Evolutionary conservation across 1,140 invertebrate species (phyloP).

Genomic region (Bilobella aurantiaca): DNA sequence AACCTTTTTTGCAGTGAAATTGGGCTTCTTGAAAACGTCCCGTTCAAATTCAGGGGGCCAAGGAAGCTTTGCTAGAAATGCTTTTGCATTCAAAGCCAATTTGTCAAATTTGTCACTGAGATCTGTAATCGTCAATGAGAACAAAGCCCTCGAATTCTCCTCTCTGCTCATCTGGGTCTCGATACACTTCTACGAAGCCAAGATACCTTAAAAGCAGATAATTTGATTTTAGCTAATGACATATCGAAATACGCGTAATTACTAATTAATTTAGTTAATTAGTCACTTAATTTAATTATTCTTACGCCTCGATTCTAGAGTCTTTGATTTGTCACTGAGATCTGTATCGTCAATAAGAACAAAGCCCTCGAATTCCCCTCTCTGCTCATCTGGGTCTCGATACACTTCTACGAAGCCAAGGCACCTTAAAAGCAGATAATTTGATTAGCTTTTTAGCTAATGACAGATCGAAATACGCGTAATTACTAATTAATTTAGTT

Average conservation of each 20-base stretch:
- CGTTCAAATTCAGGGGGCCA: conserved; percentile 84
- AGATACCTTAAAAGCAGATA: conserved; percentile 54
- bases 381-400: conserved; percentile 78
- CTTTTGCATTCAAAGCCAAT: conserved; percentile 70
- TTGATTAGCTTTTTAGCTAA: neutral
- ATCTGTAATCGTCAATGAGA: conserved; percentile 83
- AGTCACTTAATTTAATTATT: too few relatives aligned
- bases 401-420: conserved; percentile 94
- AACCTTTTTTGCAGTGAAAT: conserved; percentile 94
- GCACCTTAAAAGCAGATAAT: conserved; percentile 47
- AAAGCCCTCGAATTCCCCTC: conserved; percentile 95
- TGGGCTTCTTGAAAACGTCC: conserved; percentile 78
- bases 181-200: conserved; percentile 89
- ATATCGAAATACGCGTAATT: neutral
- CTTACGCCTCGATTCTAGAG: too few relatives aligned
- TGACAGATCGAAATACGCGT: neutral
- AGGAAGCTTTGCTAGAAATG: conserved; percentile 66
- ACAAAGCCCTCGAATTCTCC: conserved; percentile 97
- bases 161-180: conserved; percentile 80
- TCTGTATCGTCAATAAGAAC: conserved; percentile 91
- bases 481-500: neutral
- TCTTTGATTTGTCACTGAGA: conserved; percentile 89
- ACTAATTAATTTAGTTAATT: neutral
- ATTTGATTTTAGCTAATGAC: neutral
- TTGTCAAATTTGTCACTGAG: conserved; percentile 81